These are phyloP conservation scores for Nothobranchius furzeri DNA, from an alignment of 2,113 vertebrate species.

Conservation along the genomic window DNA sequence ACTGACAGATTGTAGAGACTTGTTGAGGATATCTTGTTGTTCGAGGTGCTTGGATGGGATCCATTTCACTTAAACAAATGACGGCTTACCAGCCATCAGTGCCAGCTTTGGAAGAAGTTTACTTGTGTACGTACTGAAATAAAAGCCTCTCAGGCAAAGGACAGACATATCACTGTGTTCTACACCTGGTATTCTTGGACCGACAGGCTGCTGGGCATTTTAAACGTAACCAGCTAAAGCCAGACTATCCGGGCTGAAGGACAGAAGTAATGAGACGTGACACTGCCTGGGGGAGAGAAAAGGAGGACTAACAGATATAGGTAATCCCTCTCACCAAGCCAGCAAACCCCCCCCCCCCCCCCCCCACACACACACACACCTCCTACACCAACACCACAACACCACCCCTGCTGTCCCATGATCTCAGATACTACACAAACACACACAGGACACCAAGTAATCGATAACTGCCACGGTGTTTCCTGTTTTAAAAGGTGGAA, in stretches of 20 bases:
- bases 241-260: constrained; percentile 45
- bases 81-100: constrained; percentile 56
- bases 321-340: constrained; percentile 74
- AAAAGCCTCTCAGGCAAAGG: constrained; percentile 52
- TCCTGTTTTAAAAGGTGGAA: not conserved
- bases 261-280: constrained; percentile 75
- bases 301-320: constrained; percentile 63
- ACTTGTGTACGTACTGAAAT: constrained; percentile 55
- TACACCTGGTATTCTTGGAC: constrained; percentile 58
- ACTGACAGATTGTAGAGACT: constrained; percentile 13
- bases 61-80: constrained; percentile 67
- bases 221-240: constrained; percentile 73
- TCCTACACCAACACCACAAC: constrained; percentile 18
- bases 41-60: constrained; percentile 26
- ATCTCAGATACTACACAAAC: not conserved
- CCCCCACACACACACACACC: constrained; percentile 12
- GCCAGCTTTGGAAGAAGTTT: constrained; percentile 64
- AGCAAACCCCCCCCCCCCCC: constrained; percentile 42
- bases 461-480: constrained; percentile 2
- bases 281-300: constrained; percentile 55
- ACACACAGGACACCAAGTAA: constrained; percentile 10
- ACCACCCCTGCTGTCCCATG: constrained; percentile 46
- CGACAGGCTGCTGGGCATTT: constrained; percentile 43
- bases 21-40: constrained; percentile 10
- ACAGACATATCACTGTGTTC: constrained; percentile 55